Conservation (phyloP, 2,797 vertebrate species). For the Zenarchopterus dispar region DNA sequence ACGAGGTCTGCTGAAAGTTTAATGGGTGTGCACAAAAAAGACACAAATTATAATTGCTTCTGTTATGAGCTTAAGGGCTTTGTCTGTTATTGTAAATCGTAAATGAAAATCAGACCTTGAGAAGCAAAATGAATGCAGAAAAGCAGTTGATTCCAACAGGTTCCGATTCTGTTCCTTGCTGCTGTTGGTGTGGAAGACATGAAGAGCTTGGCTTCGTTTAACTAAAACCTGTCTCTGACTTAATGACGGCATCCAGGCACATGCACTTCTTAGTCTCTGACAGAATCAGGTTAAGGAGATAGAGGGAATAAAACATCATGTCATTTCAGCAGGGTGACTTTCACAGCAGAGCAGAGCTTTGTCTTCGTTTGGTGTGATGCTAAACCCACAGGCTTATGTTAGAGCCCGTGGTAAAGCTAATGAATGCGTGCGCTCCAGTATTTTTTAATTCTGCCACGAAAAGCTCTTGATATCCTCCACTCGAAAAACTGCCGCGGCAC, state of each 20-base stretch:
- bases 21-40: too few species aligned
- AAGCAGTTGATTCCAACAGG: too few species aligned
- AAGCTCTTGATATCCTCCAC: slow-evolving; percentile 9
- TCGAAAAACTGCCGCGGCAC: slow-evolving; percentile 7
- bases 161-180: too few species aligned
- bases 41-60: too few species aligned
- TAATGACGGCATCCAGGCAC: slow-evolving; percentile 51
- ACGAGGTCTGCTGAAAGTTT: too few species aligned
- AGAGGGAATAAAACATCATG: slow-evolving; percentile 64
- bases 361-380: slow-evolving; percentile 39
- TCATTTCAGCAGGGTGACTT: slow-evolving; percentile 62
- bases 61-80: too few species aligned
- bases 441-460: slow-evolving; percentile 12
- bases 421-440: slow-evolving; percentile 24
- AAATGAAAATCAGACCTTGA: too few species aligned
- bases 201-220: slow-evolving; percentile 48
- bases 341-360: slow-evolving; percentile 45
- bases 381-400: slow-evolving; percentile 53
- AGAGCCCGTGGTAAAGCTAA: slow-evolving; percentile 37
- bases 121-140: too few species aligned
- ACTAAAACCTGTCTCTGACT: slow-evolving; percentile 48
- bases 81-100: too few species aligned
- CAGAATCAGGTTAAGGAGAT: slow-evolving; percentile 76
- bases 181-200: slow-evolving; percentile 19
- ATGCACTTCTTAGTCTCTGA: slow-evolving; percentile 55